These are phyloP conservation scores for Petrosia ficiformis DNA, from an alignment of 37 sponge, comb jelly and placozoan species.

Conservation along the genomic window DNA sequence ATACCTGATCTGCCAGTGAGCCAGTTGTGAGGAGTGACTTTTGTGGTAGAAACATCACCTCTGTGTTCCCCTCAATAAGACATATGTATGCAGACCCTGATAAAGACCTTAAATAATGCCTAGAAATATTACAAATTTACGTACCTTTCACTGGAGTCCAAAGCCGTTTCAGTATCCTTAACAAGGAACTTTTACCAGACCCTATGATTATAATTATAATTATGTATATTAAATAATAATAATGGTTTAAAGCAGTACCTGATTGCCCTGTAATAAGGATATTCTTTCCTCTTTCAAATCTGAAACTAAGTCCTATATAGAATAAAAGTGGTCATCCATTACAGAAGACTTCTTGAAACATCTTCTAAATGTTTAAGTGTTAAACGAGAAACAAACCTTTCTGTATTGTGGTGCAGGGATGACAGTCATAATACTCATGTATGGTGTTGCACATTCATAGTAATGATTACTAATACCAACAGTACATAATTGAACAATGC, in stretches of 20 bases:
- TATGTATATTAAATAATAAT: neutral
- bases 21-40: slow-evolving; percentile 77
- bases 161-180: slow-evolving; percentile 53
- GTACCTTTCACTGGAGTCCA: slow-evolving; percentile 59
- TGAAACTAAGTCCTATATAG: slow-evolving; percentile 54
- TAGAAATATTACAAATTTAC: neutral
- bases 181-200: slow-evolving; percentile 75
- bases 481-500: too few relatives aligned
- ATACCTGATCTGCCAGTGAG: slow-evolving; percentile 77
- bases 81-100: slow-evolving; percentile 27
- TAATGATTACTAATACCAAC: too few relatives aligned
- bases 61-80: slow-evolving; percentile 18
- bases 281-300: slow-evolving; percentile 38
- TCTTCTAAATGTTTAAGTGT: too few relatives aligned
- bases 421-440: too few relatives aligned
- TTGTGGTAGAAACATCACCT: slow-evolving; percentile 81
- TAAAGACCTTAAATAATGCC: neutral
- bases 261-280: slow-evolving; percentile 66
- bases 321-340: neutral
- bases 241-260: slow-evolving; percentile 13
- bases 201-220: slow-evolving; percentile 32
- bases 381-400: too few relatives aligned
- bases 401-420: too few relatives aligned
- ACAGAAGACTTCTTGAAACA: too few relatives aligned
- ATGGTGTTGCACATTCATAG: too few relatives aligned